Conservation (phyloP, 2,797 vertebrate genomes). For the Pygocentrus nattereri region DNA sequence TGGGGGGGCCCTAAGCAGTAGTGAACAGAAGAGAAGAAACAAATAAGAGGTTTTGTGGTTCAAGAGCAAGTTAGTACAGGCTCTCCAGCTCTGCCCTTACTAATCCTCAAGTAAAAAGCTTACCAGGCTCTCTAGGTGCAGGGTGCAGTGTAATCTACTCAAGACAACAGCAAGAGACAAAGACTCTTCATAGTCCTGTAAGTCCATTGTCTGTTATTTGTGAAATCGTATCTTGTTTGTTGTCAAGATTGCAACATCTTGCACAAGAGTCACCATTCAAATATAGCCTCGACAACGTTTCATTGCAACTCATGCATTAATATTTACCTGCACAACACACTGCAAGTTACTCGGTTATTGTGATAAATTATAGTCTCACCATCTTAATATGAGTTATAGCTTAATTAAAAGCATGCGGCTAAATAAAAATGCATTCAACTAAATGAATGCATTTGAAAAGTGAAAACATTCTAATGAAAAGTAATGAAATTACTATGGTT, state of each 20-base stretch:
- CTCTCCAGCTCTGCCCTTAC: slow-evolving; percentile 28
- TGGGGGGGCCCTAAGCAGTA: slow-evolving; percentile 4
- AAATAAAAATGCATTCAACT: slow-evolving; percentile 2
- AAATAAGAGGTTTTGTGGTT: slow-evolving; percentile 37
- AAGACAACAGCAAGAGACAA: slow-evolving; percentile 18
- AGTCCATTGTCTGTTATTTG: background rate
- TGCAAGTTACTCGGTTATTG: background rate
- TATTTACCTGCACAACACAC: background rate
- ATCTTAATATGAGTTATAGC: background rate
- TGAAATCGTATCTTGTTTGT: slow-evolving; percentile 11
- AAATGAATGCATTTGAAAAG: background rate
- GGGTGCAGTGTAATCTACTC: slow-evolving; percentile 9
- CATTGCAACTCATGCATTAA: background rate
- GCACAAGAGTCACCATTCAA: slow-evolving; percentile 9
- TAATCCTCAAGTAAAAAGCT: slow-evolving; percentile 27
- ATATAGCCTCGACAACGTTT: background rate
- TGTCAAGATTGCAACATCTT: slow-evolving; percentile 8
- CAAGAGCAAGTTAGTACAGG: slow-evolving; percentile 57
- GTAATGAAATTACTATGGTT: background rate
- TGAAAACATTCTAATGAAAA: background rate
- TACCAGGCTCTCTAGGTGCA: slow-evolving; percentile 25
- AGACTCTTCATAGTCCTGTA: background rate
- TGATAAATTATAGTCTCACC: background rate
- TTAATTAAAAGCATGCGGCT: background rate
- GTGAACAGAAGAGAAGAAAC: slow-evolving; percentile 31